Percentiles rank a stretch among this genome's conserved stretches.
Evolutionary conservation across 2,113 vertebrate genomes (phyloP).

Genomic region (Carettochelys insculpta): DNA sequence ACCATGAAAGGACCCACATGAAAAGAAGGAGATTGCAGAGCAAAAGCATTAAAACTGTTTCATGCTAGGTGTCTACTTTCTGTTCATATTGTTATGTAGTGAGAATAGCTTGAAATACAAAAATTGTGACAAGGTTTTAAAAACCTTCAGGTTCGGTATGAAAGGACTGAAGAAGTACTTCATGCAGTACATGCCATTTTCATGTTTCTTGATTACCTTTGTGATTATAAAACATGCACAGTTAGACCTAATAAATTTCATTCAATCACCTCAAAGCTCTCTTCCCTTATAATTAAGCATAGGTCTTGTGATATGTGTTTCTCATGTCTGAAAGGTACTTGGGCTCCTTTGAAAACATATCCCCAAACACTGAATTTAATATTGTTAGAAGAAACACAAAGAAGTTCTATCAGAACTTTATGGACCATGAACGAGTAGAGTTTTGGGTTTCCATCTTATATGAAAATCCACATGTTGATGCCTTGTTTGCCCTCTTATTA

Average conservation of each 20-base stretch:
- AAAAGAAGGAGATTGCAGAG: neutral
- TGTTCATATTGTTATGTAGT: constrained; percentile 33
- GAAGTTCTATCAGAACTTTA: neutral
- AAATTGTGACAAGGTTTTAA: constrained; percentile 67
- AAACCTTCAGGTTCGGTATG: constrained; percentile 49
- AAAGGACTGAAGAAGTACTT: constrained; percentile 30
- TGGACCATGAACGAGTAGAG: constrained; percentile 1
- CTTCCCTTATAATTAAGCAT: neutral
- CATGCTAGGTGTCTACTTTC: constrained; percentile 54
- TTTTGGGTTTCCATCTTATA: constrained; percentile 10
- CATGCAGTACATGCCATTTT: neutral
- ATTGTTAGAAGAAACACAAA: neutral
- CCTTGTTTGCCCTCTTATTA: constrained; percentile 30
- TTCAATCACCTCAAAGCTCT: constrained; percentile 18
- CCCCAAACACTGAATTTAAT: constrained; percentile 14
- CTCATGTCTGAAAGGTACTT: constrained; percentile 27
- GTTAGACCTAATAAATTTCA: neutral
- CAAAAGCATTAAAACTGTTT: constrained; percentile 20
- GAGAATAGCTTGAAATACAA: constrained; percentile 61
- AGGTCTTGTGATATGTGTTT: neutral
- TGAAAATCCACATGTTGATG: constrained; percentile 43
- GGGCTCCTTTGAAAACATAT: constrained; percentile 18
- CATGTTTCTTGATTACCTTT: constrained; percentile 14
- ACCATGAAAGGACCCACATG: neutral
- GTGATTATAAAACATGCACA: neutral